Conservation (phyloP, 2,888 invertebrate species). For the Tinea trinotella region DNA sequence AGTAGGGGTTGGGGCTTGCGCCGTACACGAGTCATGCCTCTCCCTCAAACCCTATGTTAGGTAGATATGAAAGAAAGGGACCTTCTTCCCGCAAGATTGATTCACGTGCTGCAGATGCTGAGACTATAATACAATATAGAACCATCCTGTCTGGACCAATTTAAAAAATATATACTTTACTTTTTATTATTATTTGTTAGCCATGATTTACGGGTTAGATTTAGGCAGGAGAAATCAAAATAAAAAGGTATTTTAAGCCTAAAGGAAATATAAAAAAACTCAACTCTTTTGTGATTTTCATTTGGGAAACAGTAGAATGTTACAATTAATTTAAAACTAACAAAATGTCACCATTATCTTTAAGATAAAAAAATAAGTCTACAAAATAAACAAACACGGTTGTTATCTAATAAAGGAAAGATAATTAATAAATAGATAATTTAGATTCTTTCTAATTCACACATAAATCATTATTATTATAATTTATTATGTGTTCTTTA, state of each 20-base stretch:
- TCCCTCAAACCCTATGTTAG: constrained; percentile 29
- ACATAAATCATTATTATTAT: neutral
- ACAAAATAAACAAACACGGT: neutral
- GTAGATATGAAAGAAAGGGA: constrained; percentile 36
- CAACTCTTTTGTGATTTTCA: no score
- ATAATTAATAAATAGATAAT: neutral
- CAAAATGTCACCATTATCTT: neutral
- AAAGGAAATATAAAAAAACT: no score
- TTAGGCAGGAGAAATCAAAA: no score
- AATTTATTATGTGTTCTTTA: neutral
- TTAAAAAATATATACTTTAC: neutral
- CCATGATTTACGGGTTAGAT: no score
- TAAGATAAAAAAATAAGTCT: neutral
- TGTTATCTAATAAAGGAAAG: neutral
- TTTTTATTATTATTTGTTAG: neutral
- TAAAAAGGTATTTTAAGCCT: no score
- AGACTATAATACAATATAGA: constrained; percentile 28
- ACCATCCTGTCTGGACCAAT: constrained; percentile 15
- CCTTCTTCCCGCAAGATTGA: constrained; percentile 34
- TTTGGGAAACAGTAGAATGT: neutral
- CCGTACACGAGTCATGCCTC: constrained; percentile 39
- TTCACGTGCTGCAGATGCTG: constrained; percentile 62
- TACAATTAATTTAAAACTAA: no score
- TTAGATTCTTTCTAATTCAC: neutral
- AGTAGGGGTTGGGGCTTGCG: constrained; percentile 51